These are phyloP conservation scores for Sycophila texana DNA, from an alignment of 2,888 invertebrate genomes.

Conservation along the genomic window DNA sequence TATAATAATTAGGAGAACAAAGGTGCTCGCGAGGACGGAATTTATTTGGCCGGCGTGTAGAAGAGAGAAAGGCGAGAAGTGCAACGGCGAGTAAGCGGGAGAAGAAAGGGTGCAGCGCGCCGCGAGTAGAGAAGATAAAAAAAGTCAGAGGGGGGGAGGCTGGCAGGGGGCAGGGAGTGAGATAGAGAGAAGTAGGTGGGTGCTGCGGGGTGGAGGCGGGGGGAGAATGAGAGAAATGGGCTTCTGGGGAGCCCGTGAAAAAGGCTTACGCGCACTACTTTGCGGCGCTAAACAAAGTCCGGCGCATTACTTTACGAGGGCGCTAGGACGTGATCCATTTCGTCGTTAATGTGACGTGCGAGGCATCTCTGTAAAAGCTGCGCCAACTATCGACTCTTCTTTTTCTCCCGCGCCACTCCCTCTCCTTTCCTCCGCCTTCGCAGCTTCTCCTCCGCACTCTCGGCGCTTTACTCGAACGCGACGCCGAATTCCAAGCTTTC, in stretches of 20 bases:
- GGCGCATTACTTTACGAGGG: conserved; percentile 72
- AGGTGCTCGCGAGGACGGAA: conserved; percentile 33
- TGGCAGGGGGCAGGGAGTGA: not conserved
- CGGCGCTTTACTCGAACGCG: not conserved
- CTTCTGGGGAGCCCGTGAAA: conserved; percentile 51
- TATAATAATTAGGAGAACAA: conserved; percentile 57
- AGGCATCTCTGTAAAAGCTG: conserved; percentile 69
- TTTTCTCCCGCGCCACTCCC: not conserved
- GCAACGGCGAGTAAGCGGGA: no score
- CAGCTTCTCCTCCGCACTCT: not conserved
- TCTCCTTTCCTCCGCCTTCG: not conserved
- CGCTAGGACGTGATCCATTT: conserved; percentile 73
- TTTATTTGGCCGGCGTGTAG: conserved; percentile 45
- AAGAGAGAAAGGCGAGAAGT: not conserved
- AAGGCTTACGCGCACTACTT: conserved; percentile 56
- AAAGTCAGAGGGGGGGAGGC: not conserved
- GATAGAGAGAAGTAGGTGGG: conserved; percentile 15
- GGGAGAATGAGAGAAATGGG: conserved; percentile 52
- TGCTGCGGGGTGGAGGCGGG: not conserved
- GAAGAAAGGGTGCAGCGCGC: no score
- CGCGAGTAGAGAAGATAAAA: no score
- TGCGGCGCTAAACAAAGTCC: conserved; percentile 69
- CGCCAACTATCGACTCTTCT: not conserved
- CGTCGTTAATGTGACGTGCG: conserved; percentile 71
- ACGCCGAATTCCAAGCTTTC: not conserved